A percentile compares a stretch with the other conserved stretches of the same genome.
phyloP scores from a whole-genome alignment of 2,113 vertebrate genomes.

The Jacana jacana region DNA sequence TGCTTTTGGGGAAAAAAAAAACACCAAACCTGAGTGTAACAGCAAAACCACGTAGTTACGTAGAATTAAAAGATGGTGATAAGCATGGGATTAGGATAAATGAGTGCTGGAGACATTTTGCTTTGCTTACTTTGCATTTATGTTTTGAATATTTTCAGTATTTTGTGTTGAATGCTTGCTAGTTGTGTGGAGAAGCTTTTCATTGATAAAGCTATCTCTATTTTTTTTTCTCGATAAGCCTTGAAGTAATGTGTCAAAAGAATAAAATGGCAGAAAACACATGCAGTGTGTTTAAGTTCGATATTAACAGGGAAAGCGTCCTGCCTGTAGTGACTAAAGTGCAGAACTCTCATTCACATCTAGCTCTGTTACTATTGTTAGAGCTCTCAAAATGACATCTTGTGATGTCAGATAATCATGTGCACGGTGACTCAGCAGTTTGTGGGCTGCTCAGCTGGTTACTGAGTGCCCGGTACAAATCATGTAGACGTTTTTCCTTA shows the following conservation, averaged over 20 bases:
- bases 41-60: not conserved
- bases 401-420: not conserved
- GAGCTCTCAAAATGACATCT: not conserved
- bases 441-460: not conserved
- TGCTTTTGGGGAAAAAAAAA: not conserved
- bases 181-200: not conserved
- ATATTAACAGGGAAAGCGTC: not conserved
- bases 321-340: not conserved
- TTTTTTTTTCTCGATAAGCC: not conserved
- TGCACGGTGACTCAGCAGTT: constrained; percentile 41
- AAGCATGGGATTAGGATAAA: not conserved
- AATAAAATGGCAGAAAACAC: not conserved
- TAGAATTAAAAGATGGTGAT: not conserved
- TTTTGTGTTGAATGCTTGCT: not conserved
- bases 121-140: not conserved
- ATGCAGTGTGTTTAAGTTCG: fast-evolving
- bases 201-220: fast-evolving
- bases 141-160: not conserved
- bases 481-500: not conserved
- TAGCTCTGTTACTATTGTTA: not conserved
- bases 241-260: not conserved
- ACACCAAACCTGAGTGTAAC: not conserved
- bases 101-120: not conserved
- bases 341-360: not conserved
- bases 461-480: fast-evolving